Base-by-base conservation (phyloP, 2,113 vertebrate species). In the Lutjanus erythropterus region DNA sequence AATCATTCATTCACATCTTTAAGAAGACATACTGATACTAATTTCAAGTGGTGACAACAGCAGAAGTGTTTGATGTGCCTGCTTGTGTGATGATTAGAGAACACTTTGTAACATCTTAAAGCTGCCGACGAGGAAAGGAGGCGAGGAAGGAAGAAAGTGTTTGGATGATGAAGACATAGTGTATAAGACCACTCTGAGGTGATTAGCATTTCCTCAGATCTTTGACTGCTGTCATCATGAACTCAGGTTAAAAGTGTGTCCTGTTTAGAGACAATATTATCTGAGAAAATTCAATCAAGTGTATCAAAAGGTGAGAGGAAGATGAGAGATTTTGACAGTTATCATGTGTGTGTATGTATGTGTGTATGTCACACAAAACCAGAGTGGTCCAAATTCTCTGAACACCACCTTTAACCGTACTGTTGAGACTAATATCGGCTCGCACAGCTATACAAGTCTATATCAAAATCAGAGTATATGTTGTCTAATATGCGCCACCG, bases 11-110 rank as follows among this genome's bases (percentile, higher is more conserved):
- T 71, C 50, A 74, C 59, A 75, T 82, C 49, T 53, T 62, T 27
- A 33, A 16, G 47, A 62, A 66, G 55, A 84, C 39, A 12, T 16
- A 59, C 14, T 37, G 42, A 46, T 33, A 62, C 11, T 79, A 67
- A 79, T 76, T 71, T 49, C 5, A 0, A 86, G 41, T 59, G 80
- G 41, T 65, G 56, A 65, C 9, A 73, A 16, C 21, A 73, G 23
- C 55, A 49, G 14, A 50, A 23, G 73, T 35, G 50, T 86, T 84
- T 84, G 47, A 84, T 74, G 74, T 75, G 55, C 2, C 41, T 47
- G 49, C 41, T 47, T 66, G 64, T 70, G 42, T 42, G 75, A 73
- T 67, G 55, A 80, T 71, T 69, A 76, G 53, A 78, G 71, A 82
- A 64, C 39, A 64, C 64, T 73, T 69, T 58, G 42, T 74, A 71